These are phyloP conservation scores for Champsocephalus esox DNA, from an alignment of 2,797 vertebrate genomes.

Conservation along the genomic window DNA sequence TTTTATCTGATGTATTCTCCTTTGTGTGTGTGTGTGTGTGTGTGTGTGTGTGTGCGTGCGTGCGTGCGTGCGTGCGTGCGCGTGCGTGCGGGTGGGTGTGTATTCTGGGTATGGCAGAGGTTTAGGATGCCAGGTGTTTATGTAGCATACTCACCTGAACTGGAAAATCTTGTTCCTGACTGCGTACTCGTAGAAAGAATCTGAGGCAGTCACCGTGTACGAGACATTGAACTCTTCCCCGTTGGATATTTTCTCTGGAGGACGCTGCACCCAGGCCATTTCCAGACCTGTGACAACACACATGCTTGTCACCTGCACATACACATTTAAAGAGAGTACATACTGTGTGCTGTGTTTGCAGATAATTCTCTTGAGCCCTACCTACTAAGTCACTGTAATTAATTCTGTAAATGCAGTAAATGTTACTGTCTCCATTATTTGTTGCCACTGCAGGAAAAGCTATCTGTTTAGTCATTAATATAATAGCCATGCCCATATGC, in stretches of 20 bases:
- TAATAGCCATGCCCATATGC: too few relatives aligned
- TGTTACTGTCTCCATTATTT: not conserved
- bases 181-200: slow-evolving; percentile 82
- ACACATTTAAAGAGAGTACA: not conserved
- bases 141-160: slow-evolving; percentile 75
- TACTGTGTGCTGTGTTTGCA: slow-evolving; percentile 13
- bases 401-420: not conserved
- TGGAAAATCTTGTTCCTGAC: slow-evolving; percentile 82
- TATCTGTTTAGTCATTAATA: too few relatives aligned
- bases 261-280: slow-evolving; percentile 84
- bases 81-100: not conserved
- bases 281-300: slow-evolving; percentile 78
- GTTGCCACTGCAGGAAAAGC: not conserved
- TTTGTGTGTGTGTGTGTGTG: not conserved
- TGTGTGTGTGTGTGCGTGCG: too few relatives aligned
- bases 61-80: too few relatives aligned
- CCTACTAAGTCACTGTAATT: slow-evolving; percentile 7
- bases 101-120: slow-evolving; percentile 13
- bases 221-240: slow-evolving; percentile 85
- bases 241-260: slow-evolving; percentile 80
- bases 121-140: slow-evolving; percentile 20
- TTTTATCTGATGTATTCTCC: not conserved
- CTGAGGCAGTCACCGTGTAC: slow-evolving; percentile 77
- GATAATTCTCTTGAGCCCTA: not conserved
- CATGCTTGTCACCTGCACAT: not conserved